Evolutionary conservation across 2,797 vertebrate genomes (phyloP).

Genomic region (Todus mexicanus): DNA sequence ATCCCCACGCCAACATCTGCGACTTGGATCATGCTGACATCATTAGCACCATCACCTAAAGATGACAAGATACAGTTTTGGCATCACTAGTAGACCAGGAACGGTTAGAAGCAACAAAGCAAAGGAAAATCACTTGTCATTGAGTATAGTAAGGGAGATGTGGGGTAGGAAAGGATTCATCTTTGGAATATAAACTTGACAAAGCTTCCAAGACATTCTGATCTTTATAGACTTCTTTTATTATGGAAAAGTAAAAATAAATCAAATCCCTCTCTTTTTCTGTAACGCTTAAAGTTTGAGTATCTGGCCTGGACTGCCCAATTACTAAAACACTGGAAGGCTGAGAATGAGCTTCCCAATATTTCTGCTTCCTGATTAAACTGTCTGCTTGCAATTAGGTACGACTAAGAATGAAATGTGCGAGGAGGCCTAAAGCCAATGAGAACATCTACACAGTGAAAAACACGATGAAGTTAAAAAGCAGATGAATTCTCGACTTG

Average conservation of each 20-base stretch:
- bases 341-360: not conserved
- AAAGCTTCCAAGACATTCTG: not conserved
- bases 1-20: constrained; percentile 98
- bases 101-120: constrained; percentile 48
- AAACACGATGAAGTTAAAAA: not conserved
- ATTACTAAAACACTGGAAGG: not conserved
- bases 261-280: not conserved
- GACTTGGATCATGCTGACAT: constrained; percentile 99
- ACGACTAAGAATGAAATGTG: not conserved
- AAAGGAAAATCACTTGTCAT: not conserved
- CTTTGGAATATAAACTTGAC: not conserved
- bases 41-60: constrained; percentile 96
- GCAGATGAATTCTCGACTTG: not conserved
- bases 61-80: constrained; percentile 41
- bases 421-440: not conserved
- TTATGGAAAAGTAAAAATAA: not conserved
- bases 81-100: not conserved
- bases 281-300: not conserved
- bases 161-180: not conserved
- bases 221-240: not conserved
- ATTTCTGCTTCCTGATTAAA: not conserved
- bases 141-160: not conserved
- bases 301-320: not conserved
- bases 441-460: not conserved
- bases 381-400: not conserved